Base-by-base conservation (phyloP, 2,113 vertebrate species). In the Tragelaphus strepsiceros region DNA sequence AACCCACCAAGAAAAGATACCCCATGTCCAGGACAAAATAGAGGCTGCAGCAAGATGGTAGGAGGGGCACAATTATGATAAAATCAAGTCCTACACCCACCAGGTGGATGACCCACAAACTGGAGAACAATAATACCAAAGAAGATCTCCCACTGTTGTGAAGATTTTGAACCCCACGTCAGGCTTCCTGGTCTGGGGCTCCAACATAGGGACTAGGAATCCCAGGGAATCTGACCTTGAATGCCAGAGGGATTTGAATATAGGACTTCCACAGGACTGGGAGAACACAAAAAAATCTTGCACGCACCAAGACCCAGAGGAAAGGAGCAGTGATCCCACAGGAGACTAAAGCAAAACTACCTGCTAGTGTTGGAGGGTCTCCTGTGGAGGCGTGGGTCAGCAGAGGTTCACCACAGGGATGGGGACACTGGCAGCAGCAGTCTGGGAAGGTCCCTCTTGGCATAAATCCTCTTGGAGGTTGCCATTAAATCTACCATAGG, bases 321-420 rank as follows among this genome's bases (percentile, higher is more conserved):
- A 39, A 12, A 39, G 64, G n/a, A 71, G n/a, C 19, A 71, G n/a
- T 71, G 67, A 71, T 22, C n/a, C n/a, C 10, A 71, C n/a, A 71
- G 67, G 6, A 39, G 67, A 39, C 67, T 71, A 6, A 71, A 22
- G n/a, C 64, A 71, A 35, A 35, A 35, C 9, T 35, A 71, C 19
- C 19, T 35, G 64, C 19, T 35, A 22, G 9, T 35, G 67, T 13
- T 39, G 19, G 67, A n/a, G n/a, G 67, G n/a, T 22, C 67, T 71
- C n/a, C 67, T 39, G n/a, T 71, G 67, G 67, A 71, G 67, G n/a
- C 0, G 6, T 71, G n/a, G 67, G 19, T 71, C 0, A 0, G n/a
- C n/a, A 71, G 67, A 22, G 19, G 19, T 22, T 39, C 19, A 12
- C 19, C n/a, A 71, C 67, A 39, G n/a, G 67, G 67, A 22, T 39